These are phyloP conservation scores for Malachius bipustulatus DNA, from an alignment of 2,888 invertebrate genomes.

Conservation along the genomic window DNA sequence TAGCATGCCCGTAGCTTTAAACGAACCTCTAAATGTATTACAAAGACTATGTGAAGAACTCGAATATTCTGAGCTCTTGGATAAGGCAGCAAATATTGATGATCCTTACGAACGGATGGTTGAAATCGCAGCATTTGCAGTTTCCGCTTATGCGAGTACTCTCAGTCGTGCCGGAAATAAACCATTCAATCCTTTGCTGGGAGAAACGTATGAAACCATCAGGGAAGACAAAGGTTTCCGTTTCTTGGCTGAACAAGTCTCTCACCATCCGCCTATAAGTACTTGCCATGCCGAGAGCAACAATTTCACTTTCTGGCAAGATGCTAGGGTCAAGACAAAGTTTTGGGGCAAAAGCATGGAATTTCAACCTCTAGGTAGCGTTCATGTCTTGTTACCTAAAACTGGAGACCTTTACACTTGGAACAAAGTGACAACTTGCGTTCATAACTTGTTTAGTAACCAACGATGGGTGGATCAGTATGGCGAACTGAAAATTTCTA, in stretches of 20 bases:
- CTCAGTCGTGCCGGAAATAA: constrained; percentile 68
- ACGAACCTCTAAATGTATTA: constrained; percentile 71
- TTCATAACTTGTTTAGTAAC: constrained; percentile 72
- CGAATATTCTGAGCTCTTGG: constrained; percentile 70
- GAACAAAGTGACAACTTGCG: constrained; percentile 77
- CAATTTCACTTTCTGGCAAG: constrained; percentile 72
- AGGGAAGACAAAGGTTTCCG: constrained; percentile 66
- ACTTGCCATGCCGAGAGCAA: constrained; percentile 68
- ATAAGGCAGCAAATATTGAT: constrained; percentile 55
- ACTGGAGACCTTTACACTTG: constrained; percentile 60
- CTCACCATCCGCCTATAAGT: constrained; percentile 75
- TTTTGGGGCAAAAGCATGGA: constrained; percentile 90
- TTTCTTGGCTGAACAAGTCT: constrained; percentile 72
- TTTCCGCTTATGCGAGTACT: constrained; percentile 63
- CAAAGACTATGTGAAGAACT: constrained; percentile 74
- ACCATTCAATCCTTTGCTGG: constrained; percentile 74
- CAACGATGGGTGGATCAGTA: constrained; percentile 81
- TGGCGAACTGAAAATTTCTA: constrained; percentile 62
- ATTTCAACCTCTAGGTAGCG: constrained; percentile 65
- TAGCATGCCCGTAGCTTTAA: constrained; percentile 76
- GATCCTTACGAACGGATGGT: constrained; percentile 63
- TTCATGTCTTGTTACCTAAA: constrained; percentile 49
- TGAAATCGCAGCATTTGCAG: constrained; percentile 68
- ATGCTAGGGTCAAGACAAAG: constrained; percentile 72
- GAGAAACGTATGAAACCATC: constrained; percentile 72